phyloP scores from a whole-genome alignment of 1,140 invertebrate species.

The Drosophila grimshawi region DNA sequence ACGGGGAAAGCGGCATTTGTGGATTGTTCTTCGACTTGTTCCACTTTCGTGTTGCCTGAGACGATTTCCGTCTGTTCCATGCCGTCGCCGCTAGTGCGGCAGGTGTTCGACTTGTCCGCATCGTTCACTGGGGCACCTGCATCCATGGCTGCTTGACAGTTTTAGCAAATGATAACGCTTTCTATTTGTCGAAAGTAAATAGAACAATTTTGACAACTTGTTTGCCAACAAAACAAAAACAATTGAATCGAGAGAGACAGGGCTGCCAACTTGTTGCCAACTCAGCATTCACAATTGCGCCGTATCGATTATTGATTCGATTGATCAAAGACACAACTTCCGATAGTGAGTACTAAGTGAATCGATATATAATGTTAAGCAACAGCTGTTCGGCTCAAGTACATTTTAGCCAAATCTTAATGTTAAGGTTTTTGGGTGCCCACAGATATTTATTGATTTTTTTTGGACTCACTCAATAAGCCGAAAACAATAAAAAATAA shows the following conservation, averaged over 20 bases:
- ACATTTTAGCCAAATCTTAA: not conserved
- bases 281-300: conserved; percentile 6
- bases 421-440: not conserved
- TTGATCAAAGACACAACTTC: too few relatives aligned
- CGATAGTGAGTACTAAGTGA: too few relatives aligned
- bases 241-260: conserved; percentile 20
- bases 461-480: conserved; percentile 4
- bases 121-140: conserved; percentile 8
- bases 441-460: conserved; percentile 3
- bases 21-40: conserved; percentile 14
- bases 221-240: conserved; percentile 70
- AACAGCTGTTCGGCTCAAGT: not conserved
- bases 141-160: conserved; percentile 44
- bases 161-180: conserved; percentile 4
- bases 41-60: conserved; percentile 35
- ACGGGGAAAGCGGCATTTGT: conserved; percentile 9
- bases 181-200: conserved; percentile 1
- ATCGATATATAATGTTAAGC: not conserved
- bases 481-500: not conserved
- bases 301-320: not conserved
- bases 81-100: conserved; percentile 86
- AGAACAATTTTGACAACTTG: conserved; percentile 33
- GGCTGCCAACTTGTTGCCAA: conserved; percentile 39
- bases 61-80: conserved; percentile 84
- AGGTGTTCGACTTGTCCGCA: conserved; percentile 25